phyloP scores from a whole-genome alignment of 2,113 vertebrate species.

The Myotis davidii region DNA sequence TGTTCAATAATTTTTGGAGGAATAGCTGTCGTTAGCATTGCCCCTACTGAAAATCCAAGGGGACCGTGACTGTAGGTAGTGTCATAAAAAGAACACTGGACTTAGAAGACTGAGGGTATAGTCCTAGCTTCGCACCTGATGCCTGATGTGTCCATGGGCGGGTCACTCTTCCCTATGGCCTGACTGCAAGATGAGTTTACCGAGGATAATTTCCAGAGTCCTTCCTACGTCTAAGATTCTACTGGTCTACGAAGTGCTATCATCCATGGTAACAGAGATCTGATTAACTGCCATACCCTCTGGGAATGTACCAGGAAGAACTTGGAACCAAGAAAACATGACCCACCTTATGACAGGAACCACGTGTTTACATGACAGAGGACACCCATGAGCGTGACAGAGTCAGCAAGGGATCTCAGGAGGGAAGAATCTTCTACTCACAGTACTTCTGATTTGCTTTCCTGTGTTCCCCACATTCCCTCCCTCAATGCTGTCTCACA shows the following conservation, averaged over 20 bases:
- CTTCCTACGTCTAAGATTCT: not conserved
- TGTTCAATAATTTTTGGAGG: not conserved
- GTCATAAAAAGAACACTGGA: not conserved
- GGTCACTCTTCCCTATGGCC: not conserved
- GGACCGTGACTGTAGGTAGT: rapidly evolving
- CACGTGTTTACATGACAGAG: not conserved
- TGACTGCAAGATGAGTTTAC: not conserved
- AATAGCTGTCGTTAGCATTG: not conserved
- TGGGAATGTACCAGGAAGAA: not conserved
- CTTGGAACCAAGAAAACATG: not conserved
- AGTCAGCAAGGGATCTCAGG: not conserved
- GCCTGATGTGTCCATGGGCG: not conserved
- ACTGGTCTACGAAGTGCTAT: not conserved
- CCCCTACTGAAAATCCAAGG: not conserved
- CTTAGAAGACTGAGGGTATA: not conserved
- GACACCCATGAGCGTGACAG: not conserved
- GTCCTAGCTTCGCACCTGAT: not conserved
- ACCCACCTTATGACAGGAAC: not conserved
- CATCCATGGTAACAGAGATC: not conserved
- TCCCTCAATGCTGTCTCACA: not conserved
- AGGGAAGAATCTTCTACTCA: not conserved
- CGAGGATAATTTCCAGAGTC: not conserved
- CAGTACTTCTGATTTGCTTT: not conserved
- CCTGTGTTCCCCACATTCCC: too few species aligned
- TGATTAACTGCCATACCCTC: not conserved